A percentile compares a stretch with the other conserved stretches of the same genome.
Evolutionary conservation across 2,113 vertebrate species (phyloP).

Genomic region (Rousettus leschenaultii): DNA sequence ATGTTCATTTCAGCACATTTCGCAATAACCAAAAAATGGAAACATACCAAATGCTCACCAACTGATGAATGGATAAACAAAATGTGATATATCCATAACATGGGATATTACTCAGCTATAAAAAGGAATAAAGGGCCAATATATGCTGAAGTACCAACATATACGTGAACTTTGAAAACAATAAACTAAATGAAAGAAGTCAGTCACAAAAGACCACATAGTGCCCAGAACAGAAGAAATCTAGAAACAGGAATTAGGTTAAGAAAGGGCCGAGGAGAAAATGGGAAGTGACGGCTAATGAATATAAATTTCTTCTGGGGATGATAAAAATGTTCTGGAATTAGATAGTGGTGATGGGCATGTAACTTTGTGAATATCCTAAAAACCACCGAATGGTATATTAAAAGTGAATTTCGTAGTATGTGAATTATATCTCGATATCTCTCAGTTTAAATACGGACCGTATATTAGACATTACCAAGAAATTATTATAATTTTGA

Average conservation of each 20-base stretch:
- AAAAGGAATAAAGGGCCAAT: neutral
- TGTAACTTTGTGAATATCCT: neutral
- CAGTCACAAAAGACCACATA: neutral
- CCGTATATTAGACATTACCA: neutral
- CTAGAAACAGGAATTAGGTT: neutral
- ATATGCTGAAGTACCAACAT: neutral
- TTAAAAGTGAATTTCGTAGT: neutral
- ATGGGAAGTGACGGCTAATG: neutral
- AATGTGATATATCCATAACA: neutral
- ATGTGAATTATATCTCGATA: neutral
- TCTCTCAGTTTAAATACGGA: neutral
- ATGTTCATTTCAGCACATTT: neutral
- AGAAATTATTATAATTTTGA: neutral
- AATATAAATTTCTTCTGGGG: neutral
- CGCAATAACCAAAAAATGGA: neutral
- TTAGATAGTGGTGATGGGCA: neutral
- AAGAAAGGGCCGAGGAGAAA: neutral
- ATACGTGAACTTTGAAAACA: neutral
- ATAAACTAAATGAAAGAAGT: neutral
- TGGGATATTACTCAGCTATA: neutral
- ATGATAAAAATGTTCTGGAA: neutral
- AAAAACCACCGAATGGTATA: neutral
- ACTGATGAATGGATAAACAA: neutral
- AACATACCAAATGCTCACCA: neutral
- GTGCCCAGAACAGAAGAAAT: neutral